Conservation (phyloP, 2,797 vertebrate species). For the Columba guinea region DNA sequence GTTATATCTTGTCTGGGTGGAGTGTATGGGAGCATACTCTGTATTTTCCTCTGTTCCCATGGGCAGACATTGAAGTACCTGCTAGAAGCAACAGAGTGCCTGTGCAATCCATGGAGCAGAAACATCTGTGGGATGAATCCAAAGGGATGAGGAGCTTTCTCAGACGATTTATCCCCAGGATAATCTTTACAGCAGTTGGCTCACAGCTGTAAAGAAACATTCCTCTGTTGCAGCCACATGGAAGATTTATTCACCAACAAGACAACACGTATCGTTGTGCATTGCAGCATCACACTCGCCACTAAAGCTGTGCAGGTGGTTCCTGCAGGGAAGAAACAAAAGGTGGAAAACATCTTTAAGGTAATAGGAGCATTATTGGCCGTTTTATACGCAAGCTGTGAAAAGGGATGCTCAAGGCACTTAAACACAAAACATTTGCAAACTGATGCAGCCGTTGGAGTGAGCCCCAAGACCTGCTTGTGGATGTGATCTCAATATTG, state of each 20-base stretch:
- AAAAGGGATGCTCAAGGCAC: not conserved
- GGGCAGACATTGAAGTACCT: not conserved
- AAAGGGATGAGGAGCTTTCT: not conserved
- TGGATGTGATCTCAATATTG: not conserved
- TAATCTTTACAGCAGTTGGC: not conserved
- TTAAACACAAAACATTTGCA: not conserved
- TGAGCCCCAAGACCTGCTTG: not conserved
- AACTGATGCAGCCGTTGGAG: not conserved
- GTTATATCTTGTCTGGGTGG: not conserved
- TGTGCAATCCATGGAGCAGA: rapidly evolving
- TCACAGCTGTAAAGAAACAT: not conserved
- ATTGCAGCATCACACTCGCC: not conserved
- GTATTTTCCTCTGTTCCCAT: not conserved
- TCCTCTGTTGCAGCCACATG: not conserved
- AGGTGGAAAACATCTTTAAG: not conserved
- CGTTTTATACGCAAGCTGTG: not conserved
- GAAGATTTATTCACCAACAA: conserved; percentile 23
- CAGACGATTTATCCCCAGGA: not conserved
- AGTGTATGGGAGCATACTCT: not conserved
- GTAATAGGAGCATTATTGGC: not conserved
- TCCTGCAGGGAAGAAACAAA: not conserved
- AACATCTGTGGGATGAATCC: not conserved
- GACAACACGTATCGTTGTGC: not conserved
- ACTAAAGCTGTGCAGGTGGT: not conserved
- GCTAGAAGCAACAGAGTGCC: not conserved